Base-by-base conservation (phyloP, 2,113 vertebrate genomes). In the Callaeas wilsoni region DNA sequence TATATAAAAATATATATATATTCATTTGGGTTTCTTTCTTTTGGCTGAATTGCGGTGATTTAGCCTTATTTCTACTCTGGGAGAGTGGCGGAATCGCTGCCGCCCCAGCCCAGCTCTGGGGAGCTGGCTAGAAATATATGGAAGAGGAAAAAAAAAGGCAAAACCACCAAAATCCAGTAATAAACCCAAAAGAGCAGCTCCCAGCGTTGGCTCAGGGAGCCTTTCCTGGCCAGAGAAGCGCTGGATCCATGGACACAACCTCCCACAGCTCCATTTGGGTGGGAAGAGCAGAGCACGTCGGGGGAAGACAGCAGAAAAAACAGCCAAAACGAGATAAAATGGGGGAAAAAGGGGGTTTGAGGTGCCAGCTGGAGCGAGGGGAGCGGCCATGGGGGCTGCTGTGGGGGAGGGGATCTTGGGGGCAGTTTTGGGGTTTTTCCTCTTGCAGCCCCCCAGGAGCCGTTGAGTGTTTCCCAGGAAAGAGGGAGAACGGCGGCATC, bases 41-140 rank as follows among this genome's bases (percentile, higher is more conserved):
- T 95, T 83, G 96, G 97, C 96, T 97, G 96, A 97, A 96, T 97
- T 95, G 97, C 79, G 83, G 97, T 97, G 84, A 97, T 97, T 92
- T 96, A 95, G 97, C 98, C 98, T 95, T 96, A 94, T 97, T 97
- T 96, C 96, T 97, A 88, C 71, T 93, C 91, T 2, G 81, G 95
- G 96, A 95, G 96, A 97, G 97, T 12, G 41, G 97, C 88, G 29
- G 93, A 93, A 94, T 94, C n/a, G 84, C 97, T 96, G 89, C 96
- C 37, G 29, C 96, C 96, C 97, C 57, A 42, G 96, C 96, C 97
- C 87, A 84, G 97, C 97, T 97, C 97, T 80, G 84, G 59, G 92
- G 93, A 97, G 97, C 97, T 96, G 87, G 95, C 91, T 93, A 92
- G 94, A 97, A 97, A 94, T 92, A 47, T 85, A 89, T 94, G 93